phyloP scores from a whole-genome alignment of 1,140 invertebrate genomes.

The Calosoma granatense region DNA sequence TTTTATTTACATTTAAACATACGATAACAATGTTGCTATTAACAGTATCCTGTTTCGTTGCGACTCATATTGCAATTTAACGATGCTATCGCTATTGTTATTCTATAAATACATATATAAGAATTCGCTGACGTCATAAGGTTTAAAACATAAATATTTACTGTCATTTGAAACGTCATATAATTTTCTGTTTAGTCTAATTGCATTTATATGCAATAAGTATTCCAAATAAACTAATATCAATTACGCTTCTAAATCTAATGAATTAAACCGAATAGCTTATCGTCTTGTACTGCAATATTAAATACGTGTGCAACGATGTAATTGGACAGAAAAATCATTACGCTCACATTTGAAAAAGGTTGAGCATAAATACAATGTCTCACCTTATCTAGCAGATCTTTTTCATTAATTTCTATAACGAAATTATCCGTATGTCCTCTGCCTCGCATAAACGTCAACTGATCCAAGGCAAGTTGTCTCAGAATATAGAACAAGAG shows the following conservation, averaged over 20 bases:
- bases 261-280: not conserved
- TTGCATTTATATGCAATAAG: too few species aligned
- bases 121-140: too few species aligned
- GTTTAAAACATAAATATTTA: too few species aligned
- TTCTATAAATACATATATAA: too few species aligned
- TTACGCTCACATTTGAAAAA: constrained; percentile 5
- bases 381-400: constrained; percentile 73
- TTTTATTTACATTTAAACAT: not conserved
- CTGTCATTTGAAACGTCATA: too few species aligned
- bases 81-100: too few species aligned
- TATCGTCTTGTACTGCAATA: not conserved
- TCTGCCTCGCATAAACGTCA: constrained; percentile 76
- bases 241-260: too few species aligned
- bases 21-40: not conserved
- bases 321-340: constrained; percentile 1
- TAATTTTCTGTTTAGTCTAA: too few species aligned
- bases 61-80: too few species aligned
- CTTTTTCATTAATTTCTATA: constrained; percentile 85
- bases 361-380: constrained; percentile 3
- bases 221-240: too few species aligned
- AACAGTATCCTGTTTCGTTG: too few species aligned
- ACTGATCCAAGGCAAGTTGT: constrained; percentile 85
- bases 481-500: constrained; percentile 91
- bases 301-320: constrained; percentile 2
- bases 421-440: constrained; percentile 56